These are phyloP conservation scores for Lontra canadensis DNA, from an alignment of 2,113 vertebrate species.

Conservation along the genomic window DNA sequence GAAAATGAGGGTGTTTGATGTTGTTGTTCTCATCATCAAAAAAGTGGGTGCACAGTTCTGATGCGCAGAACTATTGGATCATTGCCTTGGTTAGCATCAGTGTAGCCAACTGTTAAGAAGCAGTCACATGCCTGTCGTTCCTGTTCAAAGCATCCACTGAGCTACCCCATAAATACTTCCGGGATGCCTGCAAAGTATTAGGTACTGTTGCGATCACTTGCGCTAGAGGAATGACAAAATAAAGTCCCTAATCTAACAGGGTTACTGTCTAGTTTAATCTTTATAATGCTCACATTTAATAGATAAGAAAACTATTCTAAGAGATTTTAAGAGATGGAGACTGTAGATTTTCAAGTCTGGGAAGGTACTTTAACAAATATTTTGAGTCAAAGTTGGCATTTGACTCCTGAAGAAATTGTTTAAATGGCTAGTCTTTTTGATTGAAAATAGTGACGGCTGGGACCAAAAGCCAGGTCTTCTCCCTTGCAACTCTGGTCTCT, in stretches of 20 bases:
- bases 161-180: neutral
- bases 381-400: constrained; percentile 8
- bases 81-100: neutral
- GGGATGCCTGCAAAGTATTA: neutral
- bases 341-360: neutral
- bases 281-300: neutral
- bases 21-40: neutral
- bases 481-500: neutral
- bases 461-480: constrained; percentile 6
- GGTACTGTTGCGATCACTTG: neutral
- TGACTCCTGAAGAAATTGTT: constrained; percentile 25
- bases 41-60: neutral
- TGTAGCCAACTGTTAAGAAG: neutral
- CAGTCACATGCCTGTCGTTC: neutral
- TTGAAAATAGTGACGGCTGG: neutral
- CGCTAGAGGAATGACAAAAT: neutral
- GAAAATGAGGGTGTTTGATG: neutral
- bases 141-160: constrained; percentile 15
- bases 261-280: constrained; percentile 6
- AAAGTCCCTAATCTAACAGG: neutral
- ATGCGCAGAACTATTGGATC: neutral
- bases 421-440: neutral
- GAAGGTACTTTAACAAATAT: neutral
- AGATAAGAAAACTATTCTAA: neutral
- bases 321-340: neutral